Conservation (phyloP, 2,888 invertebrate species). For the Drosophila barbarae region DNA sequence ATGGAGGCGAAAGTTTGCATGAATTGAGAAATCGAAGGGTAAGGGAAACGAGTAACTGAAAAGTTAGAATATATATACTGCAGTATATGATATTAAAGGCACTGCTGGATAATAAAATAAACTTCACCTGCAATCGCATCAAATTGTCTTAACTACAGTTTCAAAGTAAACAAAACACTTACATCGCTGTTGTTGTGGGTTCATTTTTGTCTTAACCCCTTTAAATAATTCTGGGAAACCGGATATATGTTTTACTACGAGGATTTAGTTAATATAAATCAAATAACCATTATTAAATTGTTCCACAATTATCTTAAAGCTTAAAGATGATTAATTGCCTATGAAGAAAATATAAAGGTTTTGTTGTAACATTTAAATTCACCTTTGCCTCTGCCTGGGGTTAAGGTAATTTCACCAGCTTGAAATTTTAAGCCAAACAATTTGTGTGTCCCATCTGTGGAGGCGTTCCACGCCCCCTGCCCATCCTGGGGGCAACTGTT, state of each 20-base stretch:
- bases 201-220: constrained; percentile 1
- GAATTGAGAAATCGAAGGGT: constrained; percentile 18
- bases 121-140: constrained; percentile 17
- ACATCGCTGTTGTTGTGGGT: background rate
- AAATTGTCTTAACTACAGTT: constrained; percentile 9
- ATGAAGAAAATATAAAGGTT: too few species aligned
- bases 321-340: too few species aligned
- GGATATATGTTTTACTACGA: background rate
- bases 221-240: background rate
- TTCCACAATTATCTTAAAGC: too few species aligned
- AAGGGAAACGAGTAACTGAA: background rate
- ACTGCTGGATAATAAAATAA: background rate
- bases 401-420: constrained; percentile 2
- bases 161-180: constrained; percentile 7
- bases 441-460: constrained; percentile 10
- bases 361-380: background rate
- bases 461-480: constrained; percentile 9
- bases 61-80: background rate
- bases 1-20: constrained; percentile 16
- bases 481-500: constrained; percentile 4
- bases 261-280: background rate
- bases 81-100: background rate
- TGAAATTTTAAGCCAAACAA: background rate
- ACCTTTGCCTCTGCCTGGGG: background rate
- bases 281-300: background rate